Evolutionary conservation across 2,113 vertebrate genomes (phyloP).

Genomic region (Apistogramma diplotaenia): DNA sequence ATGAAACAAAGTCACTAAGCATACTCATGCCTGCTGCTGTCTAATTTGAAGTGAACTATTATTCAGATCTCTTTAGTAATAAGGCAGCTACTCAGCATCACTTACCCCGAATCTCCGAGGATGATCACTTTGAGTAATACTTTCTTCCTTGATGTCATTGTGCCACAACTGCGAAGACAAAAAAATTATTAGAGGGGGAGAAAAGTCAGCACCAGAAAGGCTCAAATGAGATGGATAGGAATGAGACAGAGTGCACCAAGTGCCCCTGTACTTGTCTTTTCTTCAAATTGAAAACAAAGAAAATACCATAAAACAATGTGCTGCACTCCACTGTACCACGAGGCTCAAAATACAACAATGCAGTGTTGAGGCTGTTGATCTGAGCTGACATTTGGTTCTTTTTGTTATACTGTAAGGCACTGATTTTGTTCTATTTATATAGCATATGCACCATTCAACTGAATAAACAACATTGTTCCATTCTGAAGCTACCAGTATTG

Average conservation of each 20-base stretch:
- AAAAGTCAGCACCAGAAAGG: neutral
- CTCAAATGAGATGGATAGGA: neutral
- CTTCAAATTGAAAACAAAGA: neutral
- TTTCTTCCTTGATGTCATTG: constrained; percentile 80
- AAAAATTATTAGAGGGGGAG: neutral
- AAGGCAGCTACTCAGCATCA: neutral
- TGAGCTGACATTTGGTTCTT: neutral
- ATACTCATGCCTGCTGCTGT: neutral
- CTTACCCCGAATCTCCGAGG: constrained; percentile 78
- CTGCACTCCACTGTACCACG: neutral
- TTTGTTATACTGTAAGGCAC: neutral
- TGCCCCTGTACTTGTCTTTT: neutral
- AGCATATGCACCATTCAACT: neutral
- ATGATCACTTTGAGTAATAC: constrained; percentile 80
- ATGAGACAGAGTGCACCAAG: neutral
- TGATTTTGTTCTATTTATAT: neutral
- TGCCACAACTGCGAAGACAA: constrained; percentile 51
- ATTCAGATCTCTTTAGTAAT: neutral
- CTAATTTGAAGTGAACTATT: neutral
- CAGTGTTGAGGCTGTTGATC: neutral
- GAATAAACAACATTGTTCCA: neutral
- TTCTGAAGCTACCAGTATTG: neutral
- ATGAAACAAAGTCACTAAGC: neutral
- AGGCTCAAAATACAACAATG: constrained; percentile 4
- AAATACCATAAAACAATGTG: neutral